Evolutionary conservation across 2,888 invertebrate genomes (phyloP).

Genomic region (Artemia sp.): DNA sequence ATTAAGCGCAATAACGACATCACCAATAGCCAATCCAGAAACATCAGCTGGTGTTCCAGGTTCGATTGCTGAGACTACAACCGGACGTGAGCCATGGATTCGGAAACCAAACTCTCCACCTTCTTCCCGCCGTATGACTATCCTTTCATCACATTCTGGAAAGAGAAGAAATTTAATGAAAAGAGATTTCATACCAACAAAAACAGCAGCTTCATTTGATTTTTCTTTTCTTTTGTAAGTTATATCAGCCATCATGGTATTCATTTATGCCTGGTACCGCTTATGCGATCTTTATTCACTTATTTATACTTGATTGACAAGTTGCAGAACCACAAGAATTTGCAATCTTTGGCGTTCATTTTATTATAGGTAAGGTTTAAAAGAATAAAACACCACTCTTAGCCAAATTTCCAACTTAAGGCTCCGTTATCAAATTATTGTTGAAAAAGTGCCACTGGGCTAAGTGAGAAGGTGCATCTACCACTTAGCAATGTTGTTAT

Average conservation of each 20-base stretch:
- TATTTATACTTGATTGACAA: too few species aligned
- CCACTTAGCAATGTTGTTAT: too few species aligned
- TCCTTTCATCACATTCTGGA: conserved; percentile 71
- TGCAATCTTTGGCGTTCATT: too few species aligned
- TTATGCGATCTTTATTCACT: background rate
- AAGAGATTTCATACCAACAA: background rate
- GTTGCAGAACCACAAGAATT: too few species aligned
- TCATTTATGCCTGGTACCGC: background rate
- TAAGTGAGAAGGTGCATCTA: too few species aligned
- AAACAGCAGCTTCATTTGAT: too few species aligned
- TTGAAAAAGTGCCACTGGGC: too few species aligned
- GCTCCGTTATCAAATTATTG: too few species aligned
- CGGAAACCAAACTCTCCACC: conserved; percentile 80
- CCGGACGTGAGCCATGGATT: conserved; percentile 84
- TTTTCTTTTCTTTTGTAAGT: too few species aligned
- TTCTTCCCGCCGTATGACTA: conserved; percentile 59
- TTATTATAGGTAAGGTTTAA: too few species aligned
- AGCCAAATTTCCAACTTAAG: too few species aligned
- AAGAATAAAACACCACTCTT: too few species aligned
- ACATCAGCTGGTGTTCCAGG: conserved; percentile 82
- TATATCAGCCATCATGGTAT: background rate
- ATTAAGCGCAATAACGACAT: conserved; percentile 80
- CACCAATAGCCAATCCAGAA: conserved; percentile 80
- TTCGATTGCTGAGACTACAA: conserved; percentile 89
- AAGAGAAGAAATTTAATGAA: conserved; percentile 25